A percentile compares a stretch with the other conserved stretches of the same genome.
These are phyloP conservation scores for Capitella teleta DNA, from an alignment of 1,140 invertebrate genomes.

Conservation along the genomic window DNA sequence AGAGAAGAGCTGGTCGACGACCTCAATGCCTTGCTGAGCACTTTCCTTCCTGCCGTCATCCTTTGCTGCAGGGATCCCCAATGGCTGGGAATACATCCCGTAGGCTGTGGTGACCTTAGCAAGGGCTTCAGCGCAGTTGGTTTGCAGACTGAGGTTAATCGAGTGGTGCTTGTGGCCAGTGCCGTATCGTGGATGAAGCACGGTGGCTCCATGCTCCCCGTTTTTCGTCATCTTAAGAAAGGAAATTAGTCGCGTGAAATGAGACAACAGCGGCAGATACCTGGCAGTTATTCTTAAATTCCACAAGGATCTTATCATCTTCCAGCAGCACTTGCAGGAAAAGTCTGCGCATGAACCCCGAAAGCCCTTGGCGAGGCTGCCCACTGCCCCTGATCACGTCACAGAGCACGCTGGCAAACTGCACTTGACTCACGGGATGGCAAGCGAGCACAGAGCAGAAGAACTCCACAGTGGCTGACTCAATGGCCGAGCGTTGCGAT, in stretches of 20 bases:
- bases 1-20: too few relatives aligned
- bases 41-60: too few relatives aligned
- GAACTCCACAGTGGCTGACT: conserved; percentile 39
- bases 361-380: conserved; percentile 46
- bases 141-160: conserved; percentile 60
- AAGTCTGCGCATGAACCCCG: conserved; percentile 73
- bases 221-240: too few relatives aligned
- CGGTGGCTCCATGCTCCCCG: too few relatives aligned
- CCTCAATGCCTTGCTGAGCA: too few relatives aligned
- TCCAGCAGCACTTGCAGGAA: conserved; percentile 74
- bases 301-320: conserved; percentile 48
- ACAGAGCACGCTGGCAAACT: conserved; percentile 65
- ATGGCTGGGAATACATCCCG: too few relatives aligned
- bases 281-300: too few relatives aligned
- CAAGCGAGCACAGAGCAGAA: conserved; percentile 61
- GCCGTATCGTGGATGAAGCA: conserved; percentile 39
- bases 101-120: conserved; percentile 48
- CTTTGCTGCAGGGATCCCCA: too few relatives aligned
- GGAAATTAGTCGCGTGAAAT: too few relatives aligned
- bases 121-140: conserved; percentile 53
- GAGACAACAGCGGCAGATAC: too few relatives aligned
- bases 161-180: conserved; percentile 53
- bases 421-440: conserved; percentile 69
- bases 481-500: conserved; percentile 30
- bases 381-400: conserved; percentile 49